Evolutionary conservation across 2,113 vertebrate genomes (phyloP), one percentile per base, ranked within the genome.

Genomic region (Malaclemys terrapin): DNA sequence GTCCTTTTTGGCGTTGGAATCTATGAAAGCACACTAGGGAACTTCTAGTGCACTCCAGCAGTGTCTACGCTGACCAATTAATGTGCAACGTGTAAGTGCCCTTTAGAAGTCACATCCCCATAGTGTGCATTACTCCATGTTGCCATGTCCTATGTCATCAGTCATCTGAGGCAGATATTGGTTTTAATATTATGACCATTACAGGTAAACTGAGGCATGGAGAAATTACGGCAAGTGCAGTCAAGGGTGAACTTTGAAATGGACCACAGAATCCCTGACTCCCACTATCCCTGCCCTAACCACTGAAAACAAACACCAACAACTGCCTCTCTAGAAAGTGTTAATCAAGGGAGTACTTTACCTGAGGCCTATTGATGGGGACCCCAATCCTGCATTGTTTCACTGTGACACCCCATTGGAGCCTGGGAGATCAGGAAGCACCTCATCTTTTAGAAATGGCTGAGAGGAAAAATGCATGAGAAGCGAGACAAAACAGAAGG

Each of bases 281-380:
- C 59, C 59, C 7, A 35, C 31, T 42, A 10, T 75, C 22, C 38
- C 10, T 75, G 22, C 38, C 11, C 38, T 25, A 75, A 25, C 10
- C 20, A 75, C 72, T 45, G 45, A 75, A 42, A 75, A 9, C 62
- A 65, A 75, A 42, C 38, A 24, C 19, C 35, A 90, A 95, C 84
- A 19, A 27, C 27, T 57, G 2, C 14, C 10, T 80, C 14, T 90
- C 8, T 3, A 80, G 69, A 24, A 81, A 11, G 0, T 1, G 12
- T 38, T 11, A 19, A 13, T 90, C n/a, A 87, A 86, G 84, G 1
- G 3, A 16, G 42, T 13, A 50, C 2, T 25, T 92, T 20, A 82
- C 16, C 56, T 80, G 49, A 89, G 90, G 35, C 35, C 76, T 80
- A 1, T 19, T 53, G 2, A 0, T 0, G n/a, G 78, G 8, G 8